phyloP scores from a whole-genome alignment of 2,113 vertebrate species.

The Ptychochromis oligacanthus region DNA sequence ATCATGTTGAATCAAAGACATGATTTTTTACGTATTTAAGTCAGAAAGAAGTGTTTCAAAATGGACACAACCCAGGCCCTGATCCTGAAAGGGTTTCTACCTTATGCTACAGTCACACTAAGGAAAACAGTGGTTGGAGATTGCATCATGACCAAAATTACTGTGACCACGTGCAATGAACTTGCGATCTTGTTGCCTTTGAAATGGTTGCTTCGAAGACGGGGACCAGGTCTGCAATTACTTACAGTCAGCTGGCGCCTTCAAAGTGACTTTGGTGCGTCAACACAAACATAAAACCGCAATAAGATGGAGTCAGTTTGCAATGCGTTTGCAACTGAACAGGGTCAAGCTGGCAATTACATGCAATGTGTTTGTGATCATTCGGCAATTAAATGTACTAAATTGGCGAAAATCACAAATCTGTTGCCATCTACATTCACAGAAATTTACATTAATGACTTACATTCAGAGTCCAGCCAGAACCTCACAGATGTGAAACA shows the following conservation, averaged over 20 bases:
- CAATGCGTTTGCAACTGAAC: background rate
- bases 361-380: background rate
- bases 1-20: background rate
- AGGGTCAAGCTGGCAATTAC: background rate
- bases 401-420: background rate
- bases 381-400: background rate
- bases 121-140: background rate
- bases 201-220: background rate
- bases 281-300: too few species aligned
- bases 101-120: background rate
- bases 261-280: background rate
- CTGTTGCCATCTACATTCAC: too few species aligned
- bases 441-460: too few species aligned
- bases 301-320: background rate
- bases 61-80: background rate
- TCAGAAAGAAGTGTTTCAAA: slow-evolving; percentile 3
- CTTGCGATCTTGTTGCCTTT: background rate
- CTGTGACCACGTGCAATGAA: background rate
- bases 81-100: background rate
- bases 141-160: background rate
- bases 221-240: too few species aligned
- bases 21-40: background rate
- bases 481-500: too few species aligned
- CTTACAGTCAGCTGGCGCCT: background rate
- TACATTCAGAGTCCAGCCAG: too few species aligned